Base-by-base conservation (phyloP, 2,797 vertebrate species). In the Orestias chungarensis region DNA sequence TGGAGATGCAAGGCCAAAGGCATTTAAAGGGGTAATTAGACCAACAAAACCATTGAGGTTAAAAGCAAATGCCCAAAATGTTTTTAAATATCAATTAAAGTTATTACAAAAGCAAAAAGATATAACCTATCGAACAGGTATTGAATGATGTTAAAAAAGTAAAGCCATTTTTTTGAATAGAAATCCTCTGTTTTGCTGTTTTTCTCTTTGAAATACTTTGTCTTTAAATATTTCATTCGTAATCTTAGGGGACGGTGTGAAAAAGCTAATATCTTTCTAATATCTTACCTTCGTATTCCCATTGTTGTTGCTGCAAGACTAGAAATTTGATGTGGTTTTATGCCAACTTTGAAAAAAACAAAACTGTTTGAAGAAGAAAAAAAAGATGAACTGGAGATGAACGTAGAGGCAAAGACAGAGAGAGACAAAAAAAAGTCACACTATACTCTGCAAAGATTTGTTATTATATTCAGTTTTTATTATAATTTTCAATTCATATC, bases 401-500 rank as follows among this genome's bases (percentile, higher is more conserved):
- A 66, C 2, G 18, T 35, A n/a, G n/a, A n/a, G 23, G 42, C 12
- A 35, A 52, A 50, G 9, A 49, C 25, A 66, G 15, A 12, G 0
- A 66, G 43, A 52, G 14, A 44, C 44, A 84, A 73, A 82, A 38
- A 44, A 15, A 86, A 27, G 84, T 76, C 10, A 47, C 23, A 49
- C 52, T 66, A 4, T 3, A 4, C 3, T 75, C 31, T 70, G 50
- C 62, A 70, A 73, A 78, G 78, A 25, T 64, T 64, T 64, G 8
- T 62, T 40, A 25, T 64, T 3, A 25, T 64, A 42, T 25, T 64
- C 49, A 72, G 8, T 84, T 91, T 91, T 89, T 89, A 90, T 38
- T 83, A 90, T 91, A 87, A 89, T 91, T 93, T 87, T 74, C 27
- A 54, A 71, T 78, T 87, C 87, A 72, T 81, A 70, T 70, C 61